phyloP scores from a whole-genome alignment of 2,113 vertebrate genomes.

The Pan paniscus region DNA sequence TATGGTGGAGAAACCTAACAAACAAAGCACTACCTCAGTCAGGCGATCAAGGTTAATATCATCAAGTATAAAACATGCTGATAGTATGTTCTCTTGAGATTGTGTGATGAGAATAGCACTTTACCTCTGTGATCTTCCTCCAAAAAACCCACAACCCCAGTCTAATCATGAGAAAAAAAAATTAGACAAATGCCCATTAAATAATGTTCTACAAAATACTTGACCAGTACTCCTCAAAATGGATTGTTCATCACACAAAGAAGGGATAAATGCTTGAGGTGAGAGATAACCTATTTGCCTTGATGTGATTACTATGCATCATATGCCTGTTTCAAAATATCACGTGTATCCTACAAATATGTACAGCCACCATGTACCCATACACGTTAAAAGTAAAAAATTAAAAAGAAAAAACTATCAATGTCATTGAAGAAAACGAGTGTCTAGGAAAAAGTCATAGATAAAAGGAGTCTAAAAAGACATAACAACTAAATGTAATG shows the following conservation, averaged over 20 bases:
- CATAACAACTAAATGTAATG: background rate
- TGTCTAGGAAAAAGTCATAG: background rate
- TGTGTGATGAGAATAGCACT: background rate
- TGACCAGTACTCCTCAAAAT: background rate
- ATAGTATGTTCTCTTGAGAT: background rate
- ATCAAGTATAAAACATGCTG: background rate
- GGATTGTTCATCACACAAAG: too few species aligned
- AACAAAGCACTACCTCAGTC: background rate
- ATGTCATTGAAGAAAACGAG: background rate
- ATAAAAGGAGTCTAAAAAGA: background rate
- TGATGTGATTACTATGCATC: too few species aligned
- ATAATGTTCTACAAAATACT: background rate
- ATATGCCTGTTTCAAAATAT: too few species aligned
- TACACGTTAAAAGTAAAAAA: too few species aligned
- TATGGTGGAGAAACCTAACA: background rate
- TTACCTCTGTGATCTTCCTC: background rate
- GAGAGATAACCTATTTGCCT: too few species aligned
- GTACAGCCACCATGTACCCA: too few species aligned
- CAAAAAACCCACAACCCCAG: background rate
- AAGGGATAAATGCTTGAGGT: too few species aligned
- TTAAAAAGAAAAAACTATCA: background rate
- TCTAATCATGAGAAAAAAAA: background rate
- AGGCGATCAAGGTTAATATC: background rate
- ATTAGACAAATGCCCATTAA: background rate
- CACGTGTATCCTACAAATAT: too few species aligned